A percentile compares a stretch with the other conserved stretches of the same genome.
These are phyloP conservation scores for Tholera decimalis DNA, from an alignment of 2,888 invertebrate species.

Conservation along the genomic window DNA sequence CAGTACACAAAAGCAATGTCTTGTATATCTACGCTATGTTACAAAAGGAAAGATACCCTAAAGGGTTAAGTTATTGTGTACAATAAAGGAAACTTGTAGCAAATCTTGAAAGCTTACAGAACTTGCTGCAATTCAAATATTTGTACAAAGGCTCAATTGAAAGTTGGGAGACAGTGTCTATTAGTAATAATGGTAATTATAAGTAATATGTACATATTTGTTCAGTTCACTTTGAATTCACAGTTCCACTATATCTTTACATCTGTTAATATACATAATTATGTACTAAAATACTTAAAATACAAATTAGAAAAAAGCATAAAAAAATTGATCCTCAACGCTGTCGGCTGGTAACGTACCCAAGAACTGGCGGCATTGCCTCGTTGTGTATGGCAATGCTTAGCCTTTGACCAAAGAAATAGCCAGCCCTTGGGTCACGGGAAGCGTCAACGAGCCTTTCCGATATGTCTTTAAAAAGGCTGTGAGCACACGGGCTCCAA, in stretches of 20 bases:
- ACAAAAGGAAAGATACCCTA: constrained; percentile 35
- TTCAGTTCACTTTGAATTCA: constrained; percentile 8
- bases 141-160: constrained; percentile 39
- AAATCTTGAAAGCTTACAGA: constrained; percentile 39
- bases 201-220: constrained; percentile 9
- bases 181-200: constrained; percentile 21
- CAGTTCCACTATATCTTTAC: neutral
- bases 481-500: no score
- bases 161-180: constrained; percentile 48
- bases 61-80: constrained; percentile 51
- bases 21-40: constrained; percentile 21
- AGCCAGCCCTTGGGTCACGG: no score
- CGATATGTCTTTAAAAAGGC: no score
- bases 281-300: no score
- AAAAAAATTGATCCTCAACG: no score
- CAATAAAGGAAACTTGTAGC: constrained; percentile 47
- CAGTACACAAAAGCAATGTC: constrained; percentile 16
- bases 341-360: no score
- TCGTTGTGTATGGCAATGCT: no score
- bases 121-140: constrained; percentile 57
- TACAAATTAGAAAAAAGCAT: no score
- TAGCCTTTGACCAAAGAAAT: no score
- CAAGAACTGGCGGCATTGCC: no score
- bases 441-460: no score
- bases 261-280: no score